These are phyloP conservation scores for Leptarthrus brevirostris DNA, from an alignment of 2,888 invertebrate genomes.

Conservation along the genomic window DNA sequence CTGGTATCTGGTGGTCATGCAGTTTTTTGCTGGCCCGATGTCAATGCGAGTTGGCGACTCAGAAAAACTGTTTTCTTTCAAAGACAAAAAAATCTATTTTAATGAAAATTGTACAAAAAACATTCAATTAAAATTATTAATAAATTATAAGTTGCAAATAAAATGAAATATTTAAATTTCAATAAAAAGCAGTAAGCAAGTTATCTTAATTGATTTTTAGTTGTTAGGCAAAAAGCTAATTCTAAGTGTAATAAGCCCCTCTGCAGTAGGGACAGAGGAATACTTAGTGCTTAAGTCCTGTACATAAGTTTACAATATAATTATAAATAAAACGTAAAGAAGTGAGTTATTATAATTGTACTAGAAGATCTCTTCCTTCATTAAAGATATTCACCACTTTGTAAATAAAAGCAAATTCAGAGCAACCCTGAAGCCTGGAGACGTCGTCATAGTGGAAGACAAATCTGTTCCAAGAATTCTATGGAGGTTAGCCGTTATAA, in stretches of 20 bases:
- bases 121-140: slow-evolving; percentile 51
- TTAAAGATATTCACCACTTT: slow-evolving; percentile 45
- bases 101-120: slow-evolving; percentile 51
- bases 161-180: too few relatives aligned
- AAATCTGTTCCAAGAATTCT: too few relatives aligned
- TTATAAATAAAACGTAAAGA: slow-evolving; percentile 32
- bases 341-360: slow-evolving; percentile 26
- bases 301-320: slow-evolving; percentile 32
- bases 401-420: too few relatives aligned
- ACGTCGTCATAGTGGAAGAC: too few relatives aligned
- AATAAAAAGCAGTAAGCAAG: slow-evolving; percentile 16
- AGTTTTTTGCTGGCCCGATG: too few relatives aligned
- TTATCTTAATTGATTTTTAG: slow-evolving; percentile 19
- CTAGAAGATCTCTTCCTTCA: slow-evolving; percentile 43
- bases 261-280: slow-evolving; percentile 7
- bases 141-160: slow-evolving; percentile 20
- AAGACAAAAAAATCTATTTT: slow-evolving; percentile 43
- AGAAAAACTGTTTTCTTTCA: slow-evolving; percentile 13
- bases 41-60: too few relatives aligned
- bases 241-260: slow-evolving; percentile 30
- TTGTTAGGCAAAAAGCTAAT: neutral
- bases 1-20: too few relatives aligned
- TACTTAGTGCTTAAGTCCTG: neutral
- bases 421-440: too few relatives aligned
- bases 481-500: too few relatives aligned